phyloP scores from a whole-genome alignment of 2,888 invertebrate species.

The Camponotus fellah region DNA sequence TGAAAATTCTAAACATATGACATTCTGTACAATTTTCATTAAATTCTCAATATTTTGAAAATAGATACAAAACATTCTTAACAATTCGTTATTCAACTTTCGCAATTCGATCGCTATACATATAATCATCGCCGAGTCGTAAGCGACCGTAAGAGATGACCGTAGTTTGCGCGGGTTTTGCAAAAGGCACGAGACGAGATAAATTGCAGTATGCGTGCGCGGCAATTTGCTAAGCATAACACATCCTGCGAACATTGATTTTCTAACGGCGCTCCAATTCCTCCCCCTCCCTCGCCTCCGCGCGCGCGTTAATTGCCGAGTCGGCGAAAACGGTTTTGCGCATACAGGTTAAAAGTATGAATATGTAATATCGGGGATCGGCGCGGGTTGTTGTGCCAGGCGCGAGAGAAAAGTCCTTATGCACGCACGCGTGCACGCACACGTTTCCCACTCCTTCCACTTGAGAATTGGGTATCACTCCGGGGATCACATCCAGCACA shows the following conservation, averaged over 20 bases:
- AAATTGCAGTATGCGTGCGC: slow-evolving; percentile 33
- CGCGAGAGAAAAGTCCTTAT: slow-evolving; percentile 56
- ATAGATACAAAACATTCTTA: too few relatives aligned
- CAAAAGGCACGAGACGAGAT: slow-evolving; percentile 13
- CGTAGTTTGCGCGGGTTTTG: slow-evolving; percentile 22
- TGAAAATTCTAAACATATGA: too few relatives aligned
- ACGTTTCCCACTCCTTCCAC: slow-evolving; percentile 59
- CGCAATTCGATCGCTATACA: neutral
- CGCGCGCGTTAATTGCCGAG: slow-evolving; percentile 29
- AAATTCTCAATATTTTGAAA: too few relatives aligned
- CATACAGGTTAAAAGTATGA: slow-evolving; percentile 25
- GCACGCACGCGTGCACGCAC: slow-evolving; percentile 21
- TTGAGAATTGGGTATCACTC: slow-evolving; percentile 37
- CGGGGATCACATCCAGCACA: slow-evolving; percentile 31
- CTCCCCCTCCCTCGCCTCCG: too few relatives aligned
- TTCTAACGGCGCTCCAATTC: slow-evolving; percentile 43
- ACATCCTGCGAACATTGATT: slow-evolving; percentile 29
- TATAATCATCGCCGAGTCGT: neutral
- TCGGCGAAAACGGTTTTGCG: slow-evolving; percentile 37
- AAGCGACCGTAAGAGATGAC: slow-evolving; percentile 13
- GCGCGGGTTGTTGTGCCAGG: neutral
- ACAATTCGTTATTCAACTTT: too few relatives aligned
- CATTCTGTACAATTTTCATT: too few relatives aligned
- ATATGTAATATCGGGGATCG: slow-evolving; percentile 39
- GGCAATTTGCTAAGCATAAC: slow-evolving; percentile 36